phyloP scores from a whole-genome alignment of 2,888 invertebrate genomes.

The Melangyna quadrimaculata region DNA sequence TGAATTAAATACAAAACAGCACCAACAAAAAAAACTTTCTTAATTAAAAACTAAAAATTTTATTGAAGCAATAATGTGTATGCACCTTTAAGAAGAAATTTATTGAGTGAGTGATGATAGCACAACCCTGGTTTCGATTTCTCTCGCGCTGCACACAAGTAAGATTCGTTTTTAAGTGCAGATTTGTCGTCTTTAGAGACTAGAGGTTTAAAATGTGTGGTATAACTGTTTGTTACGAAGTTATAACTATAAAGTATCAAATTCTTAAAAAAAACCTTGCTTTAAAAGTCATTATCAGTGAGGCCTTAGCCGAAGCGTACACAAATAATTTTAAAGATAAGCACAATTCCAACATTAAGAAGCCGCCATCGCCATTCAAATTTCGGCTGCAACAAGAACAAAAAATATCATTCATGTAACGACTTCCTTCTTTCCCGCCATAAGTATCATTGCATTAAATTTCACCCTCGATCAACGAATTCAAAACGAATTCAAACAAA shows the following conservation, averaged over 20 bases:
- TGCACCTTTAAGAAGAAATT: constrained; percentile 20
- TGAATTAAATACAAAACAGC: background rate
- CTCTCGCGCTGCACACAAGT: background rate
- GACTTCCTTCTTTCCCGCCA: constrained; percentile 64
- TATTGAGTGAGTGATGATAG: background rate
- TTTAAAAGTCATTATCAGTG: no score
- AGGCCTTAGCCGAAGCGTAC: no score
- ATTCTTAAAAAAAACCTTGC: no score
- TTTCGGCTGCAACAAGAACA: background rate
- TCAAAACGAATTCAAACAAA: no score
- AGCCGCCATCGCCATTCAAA: constrained; percentile 22
- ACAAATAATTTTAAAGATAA: background rate
- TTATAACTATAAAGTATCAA: no score
- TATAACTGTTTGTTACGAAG: no score
- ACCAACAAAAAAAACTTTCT: constrained; percentile 2
- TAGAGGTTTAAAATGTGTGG: no score
- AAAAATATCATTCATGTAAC: background rate
- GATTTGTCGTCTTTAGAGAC: no score
- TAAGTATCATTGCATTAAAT: constrained; percentile 55
- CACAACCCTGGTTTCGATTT: background rate
- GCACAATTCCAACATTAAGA: background rate
- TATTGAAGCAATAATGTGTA: constrained; percentile 14
- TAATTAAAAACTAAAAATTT: background rate
- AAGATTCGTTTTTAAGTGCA: no score
- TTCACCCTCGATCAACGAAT: constrained; percentile 62